Evolutionary conservation across 2,888 invertebrate genomes (phyloP), one percentile per base, ranked within the genome.

Genomic region (Drosophila siamana): DNA sequence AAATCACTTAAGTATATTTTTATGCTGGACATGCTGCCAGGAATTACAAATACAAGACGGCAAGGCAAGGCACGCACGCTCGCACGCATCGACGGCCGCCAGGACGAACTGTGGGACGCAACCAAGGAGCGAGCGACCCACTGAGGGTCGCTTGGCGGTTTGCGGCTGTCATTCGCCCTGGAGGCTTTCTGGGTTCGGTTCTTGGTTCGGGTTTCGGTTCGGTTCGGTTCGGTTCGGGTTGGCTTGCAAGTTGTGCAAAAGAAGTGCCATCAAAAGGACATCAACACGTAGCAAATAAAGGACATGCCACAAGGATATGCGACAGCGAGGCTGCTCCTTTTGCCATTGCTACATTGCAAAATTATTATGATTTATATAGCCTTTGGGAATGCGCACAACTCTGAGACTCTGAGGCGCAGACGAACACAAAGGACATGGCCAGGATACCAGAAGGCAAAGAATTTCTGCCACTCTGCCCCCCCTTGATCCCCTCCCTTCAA

Each of bases 231-330:
- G 19, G 30, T 33, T 33, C 11, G 26, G 36, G 19, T 38, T 26
- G 62, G 62, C 57, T 44, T 50, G 70, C 38, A 63, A 62, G 75
- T 41, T 60, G 72, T 50, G 54, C 13, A 55, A 63, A 62, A 69
- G 88, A 81, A 81, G 89, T 80, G 83, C 83, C 85, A 89, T 89
- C 89, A 89, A 89, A 89, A 86, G 86, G 86, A 89, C 86, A 89
- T 86, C 86, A 86, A 86, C 86, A 86, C 86, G 86, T 86, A 86
- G 86, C 86, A 89, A 89, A 89, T 86, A 86, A 89, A 89, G 86
- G 89, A 86, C 89, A 86, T 86, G 89, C 85, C 89, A 86, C 88
- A 86, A 87, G 88, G 88, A 88, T 83, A 88, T 86, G 88, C 88
- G 78, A 78, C 65, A 74, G 57, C 54, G 60, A 64, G 66, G 73